Evolutionary conservation across 2,113 vertebrate species (phyloP).

Genomic region (Gallinago media): DNA sequence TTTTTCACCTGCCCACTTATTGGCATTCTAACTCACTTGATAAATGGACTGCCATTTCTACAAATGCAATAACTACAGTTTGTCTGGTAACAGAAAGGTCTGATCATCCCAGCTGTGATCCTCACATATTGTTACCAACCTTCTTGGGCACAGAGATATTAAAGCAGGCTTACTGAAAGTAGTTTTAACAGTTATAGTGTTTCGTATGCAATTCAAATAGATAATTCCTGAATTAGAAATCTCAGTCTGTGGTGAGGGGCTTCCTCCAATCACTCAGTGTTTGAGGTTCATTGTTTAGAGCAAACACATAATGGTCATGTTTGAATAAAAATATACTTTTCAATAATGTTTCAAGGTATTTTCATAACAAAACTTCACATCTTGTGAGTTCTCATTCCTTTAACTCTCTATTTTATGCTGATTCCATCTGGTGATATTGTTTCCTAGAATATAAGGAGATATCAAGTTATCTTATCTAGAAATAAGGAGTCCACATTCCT

Average conservation of each 20-base stretch:
- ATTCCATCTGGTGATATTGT: background rate
- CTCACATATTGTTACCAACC: background rate
- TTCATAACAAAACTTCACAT: background rate
- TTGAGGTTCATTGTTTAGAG: background rate
- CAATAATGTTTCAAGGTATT: background rate
- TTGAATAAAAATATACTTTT: background rate
- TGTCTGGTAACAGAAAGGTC: constrained; percentile 23
- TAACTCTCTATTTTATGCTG: background rate
- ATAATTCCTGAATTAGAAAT: constrained; percentile 14
- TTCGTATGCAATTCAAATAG: background rate
- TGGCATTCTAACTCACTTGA: constrained; percentile 64
- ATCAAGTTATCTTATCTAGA: background rate
- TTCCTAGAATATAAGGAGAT: background rate
- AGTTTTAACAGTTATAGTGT: background rate
- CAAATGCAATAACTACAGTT: constrained; percentile 57
- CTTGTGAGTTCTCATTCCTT: background rate
- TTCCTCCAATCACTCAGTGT: background rate
- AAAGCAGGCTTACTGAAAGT: background rate
- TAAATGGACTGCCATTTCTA: constrained; percentile 68
- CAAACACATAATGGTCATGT: background rate
- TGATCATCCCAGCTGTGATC: constrained; percentile 2
- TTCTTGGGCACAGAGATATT: constrained; percentile 8
- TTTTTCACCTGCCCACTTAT: constrained; percentile 49
- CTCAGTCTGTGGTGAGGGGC: background rate
- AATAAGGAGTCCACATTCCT: background rate